Base-by-base conservation (phyloP, 2,113 vertebrate genomes). In the Centrocercus urophasianus region DNA sequence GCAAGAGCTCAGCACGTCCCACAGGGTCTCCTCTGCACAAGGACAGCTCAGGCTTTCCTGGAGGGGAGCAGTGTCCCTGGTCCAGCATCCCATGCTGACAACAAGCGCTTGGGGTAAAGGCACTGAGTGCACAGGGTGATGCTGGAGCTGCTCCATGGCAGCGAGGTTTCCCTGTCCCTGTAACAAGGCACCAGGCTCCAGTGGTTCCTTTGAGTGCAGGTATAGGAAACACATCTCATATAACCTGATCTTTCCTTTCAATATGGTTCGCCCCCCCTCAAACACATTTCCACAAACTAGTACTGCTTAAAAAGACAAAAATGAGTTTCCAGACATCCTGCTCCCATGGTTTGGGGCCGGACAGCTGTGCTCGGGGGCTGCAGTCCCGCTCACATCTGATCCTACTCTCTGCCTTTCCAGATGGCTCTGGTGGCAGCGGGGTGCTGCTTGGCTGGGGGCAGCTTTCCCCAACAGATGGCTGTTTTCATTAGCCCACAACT, bases 371-470 rank as follows among this genome's bases (percentile, higher is more conserved):
- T 65, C 25, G 11, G 57, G 57, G 77, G n/a, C 52, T 81, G 56
- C 45, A 65, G 11, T 10, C 24, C 13, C 47, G n/a, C 47, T 79
- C 40, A 4, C 40, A 11, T 57, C 60, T 75, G 38, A 25, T 34
- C 16, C 64, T 85, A 8, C n/a, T 69, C 86, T 61, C 66, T 60
- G 70, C 81, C 1, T 28, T 63, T 81, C 67, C 16, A 45, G 63
- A 28, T 28, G 83, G 91, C 34, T 73, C 48, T 95, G 93, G 82
- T 85, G 87, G 71, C 93, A 63, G 87, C 11, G 38, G 94, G 57
- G 42, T 59, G 56, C 59, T 47, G 21, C 42, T 45, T 11, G 3
- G 89, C 93, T 96, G 93, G 92, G 96, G 93, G 59, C 94, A 95
- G 90, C 95, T 50, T 96, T 93, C 78, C 66, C n/a, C 84, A 63